phyloP scores from a whole-genome alignment of 2,797 vertebrate genomes.

The Ctenochaetus hawaiiensis region DNA sequence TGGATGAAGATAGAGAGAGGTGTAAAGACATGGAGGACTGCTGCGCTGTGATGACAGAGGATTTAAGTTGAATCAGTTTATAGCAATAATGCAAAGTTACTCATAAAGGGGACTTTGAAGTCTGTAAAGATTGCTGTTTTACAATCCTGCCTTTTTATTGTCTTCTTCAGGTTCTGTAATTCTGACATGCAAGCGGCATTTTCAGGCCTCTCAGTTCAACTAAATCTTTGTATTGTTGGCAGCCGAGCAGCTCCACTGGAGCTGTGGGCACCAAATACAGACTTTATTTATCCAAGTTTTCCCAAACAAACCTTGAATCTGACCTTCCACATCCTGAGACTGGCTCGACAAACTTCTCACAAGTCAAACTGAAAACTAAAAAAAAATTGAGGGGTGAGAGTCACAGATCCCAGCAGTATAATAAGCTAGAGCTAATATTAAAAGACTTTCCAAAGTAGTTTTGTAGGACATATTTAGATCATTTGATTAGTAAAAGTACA shows the following conservation, averaged over 20 bases:
- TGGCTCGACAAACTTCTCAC: not conserved
- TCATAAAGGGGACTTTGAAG: not conserved
- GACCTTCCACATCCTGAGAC: slow-evolving; percentile 2
- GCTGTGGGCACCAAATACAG: slow-evolving; percentile 15
- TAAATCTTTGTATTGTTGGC: not conserved
- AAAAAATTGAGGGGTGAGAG: not conserved
- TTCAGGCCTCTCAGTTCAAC: not conserved
- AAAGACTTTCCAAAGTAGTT: not conserved
- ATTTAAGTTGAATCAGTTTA: not conserved
- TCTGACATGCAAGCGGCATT: not conserved
- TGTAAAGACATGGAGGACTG: slow-evolving; percentile 44
- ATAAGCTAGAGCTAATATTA: not conserved
- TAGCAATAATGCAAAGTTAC: not conserved
- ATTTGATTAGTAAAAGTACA: not conserved
- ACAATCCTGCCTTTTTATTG: no score
- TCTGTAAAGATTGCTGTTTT: not conserved
- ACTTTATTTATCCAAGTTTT: not conserved
- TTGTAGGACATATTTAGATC: not conserved
- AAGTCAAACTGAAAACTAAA: not conserved
- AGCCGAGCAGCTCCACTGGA: slow-evolving; percentile 18
- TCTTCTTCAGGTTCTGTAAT: no score
- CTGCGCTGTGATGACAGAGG: not conserved
- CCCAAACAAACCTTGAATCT: slow-evolving; percentile 2
- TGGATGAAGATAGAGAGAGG: slow-evolving; percentile 37
- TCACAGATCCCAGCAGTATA: not conserved